Evolutionary conservation across 2,797 vertebrate genomes (phyloP).

Genomic region (Pelobates cultripes): DNA sequence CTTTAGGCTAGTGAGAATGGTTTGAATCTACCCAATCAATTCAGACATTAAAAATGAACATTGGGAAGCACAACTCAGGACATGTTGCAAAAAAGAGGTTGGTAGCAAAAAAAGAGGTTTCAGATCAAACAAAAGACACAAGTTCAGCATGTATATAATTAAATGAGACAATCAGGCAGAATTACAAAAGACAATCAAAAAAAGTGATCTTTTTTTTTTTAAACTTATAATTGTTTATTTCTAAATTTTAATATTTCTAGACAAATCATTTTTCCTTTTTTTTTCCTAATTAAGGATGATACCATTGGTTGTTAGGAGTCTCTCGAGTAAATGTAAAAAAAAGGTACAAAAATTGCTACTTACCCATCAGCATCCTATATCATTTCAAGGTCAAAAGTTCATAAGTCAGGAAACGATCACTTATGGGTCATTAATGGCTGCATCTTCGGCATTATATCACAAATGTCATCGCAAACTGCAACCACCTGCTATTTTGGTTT

Average conservation of each 20-base stretch:
- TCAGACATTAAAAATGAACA: too few relatives aligned
- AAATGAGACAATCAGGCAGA: too few relatives aligned
- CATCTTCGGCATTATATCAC: conserved; percentile 21
- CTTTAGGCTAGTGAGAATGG: too few relatives aligned
- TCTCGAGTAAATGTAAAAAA: background rate
- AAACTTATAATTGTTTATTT: too few relatives aligned
- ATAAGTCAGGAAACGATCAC: conserved; percentile 31
- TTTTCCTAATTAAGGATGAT: background rate
- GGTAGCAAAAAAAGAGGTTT: too few relatives aligned
- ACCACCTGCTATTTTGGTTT: conserved; percentile 33
- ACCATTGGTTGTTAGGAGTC: background rate
- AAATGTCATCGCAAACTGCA: conserved; percentile 36
- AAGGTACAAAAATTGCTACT: background rate
- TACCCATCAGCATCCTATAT: conserved; percentile 10
- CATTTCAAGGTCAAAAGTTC: conserved; percentile 18
- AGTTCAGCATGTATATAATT: too few relatives aligned
- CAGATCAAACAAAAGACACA: too few relatives aligned
- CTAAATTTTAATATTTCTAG: background rate
- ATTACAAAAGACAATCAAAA: too few relatives aligned
- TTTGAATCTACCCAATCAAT: too few relatives aligned
- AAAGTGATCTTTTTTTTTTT: too few relatives aligned
- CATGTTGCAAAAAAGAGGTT: too few relatives aligned
- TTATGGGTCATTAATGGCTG: conserved; percentile 27
- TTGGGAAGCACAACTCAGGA: too few relatives aligned
- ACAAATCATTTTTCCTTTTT: background rate